Evolutionary conservation across 2,113 vertebrate genomes (phyloP).

Genomic region (Cinclus mexicanus): DNA sequence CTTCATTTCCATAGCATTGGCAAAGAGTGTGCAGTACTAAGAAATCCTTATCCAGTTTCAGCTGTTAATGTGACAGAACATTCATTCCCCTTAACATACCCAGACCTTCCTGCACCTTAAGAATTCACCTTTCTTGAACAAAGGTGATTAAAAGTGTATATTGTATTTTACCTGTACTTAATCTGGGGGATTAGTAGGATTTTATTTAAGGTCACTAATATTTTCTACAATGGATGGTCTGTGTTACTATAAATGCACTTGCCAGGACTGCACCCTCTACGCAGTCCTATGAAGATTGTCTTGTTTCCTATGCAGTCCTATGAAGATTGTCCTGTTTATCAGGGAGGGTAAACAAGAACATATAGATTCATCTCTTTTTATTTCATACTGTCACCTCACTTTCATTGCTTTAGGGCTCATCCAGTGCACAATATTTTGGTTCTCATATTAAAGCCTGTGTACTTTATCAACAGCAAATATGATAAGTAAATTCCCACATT

Average conservation of each 20-base stretch:
- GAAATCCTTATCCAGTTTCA: background rate
- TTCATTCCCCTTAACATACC: background rate
- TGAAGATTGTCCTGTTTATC: background rate
- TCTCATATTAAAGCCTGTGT: constrained; percentile 20
- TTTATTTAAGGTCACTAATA: background rate
- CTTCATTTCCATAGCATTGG: background rate
- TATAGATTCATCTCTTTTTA: background rate
- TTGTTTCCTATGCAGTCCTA: background rate
- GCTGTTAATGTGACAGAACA: background rate
- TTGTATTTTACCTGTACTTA: background rate
- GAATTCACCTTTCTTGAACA: background rate
- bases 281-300: background rate
- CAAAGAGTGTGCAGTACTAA: background rate
- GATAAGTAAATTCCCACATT: constrained; percentile 11
- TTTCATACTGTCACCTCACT: background rate
- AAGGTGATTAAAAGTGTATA: background rate
- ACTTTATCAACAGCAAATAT: background rate
- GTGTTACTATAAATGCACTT: background rate
- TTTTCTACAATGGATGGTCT: background rate
- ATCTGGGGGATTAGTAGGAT: background rate
- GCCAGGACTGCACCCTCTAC: background rate
- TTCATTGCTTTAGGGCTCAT: background rate
- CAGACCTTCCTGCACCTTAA: background rate
- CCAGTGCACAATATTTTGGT: background rate
- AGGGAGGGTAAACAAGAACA: background rate